Percentiles rank a stretch among this genome's conserved stretches.
Evolutionary conservation across 2,113 vertebrate genomes (phyloP).

Genomic region (Plestiodon gilberti): DNA sequence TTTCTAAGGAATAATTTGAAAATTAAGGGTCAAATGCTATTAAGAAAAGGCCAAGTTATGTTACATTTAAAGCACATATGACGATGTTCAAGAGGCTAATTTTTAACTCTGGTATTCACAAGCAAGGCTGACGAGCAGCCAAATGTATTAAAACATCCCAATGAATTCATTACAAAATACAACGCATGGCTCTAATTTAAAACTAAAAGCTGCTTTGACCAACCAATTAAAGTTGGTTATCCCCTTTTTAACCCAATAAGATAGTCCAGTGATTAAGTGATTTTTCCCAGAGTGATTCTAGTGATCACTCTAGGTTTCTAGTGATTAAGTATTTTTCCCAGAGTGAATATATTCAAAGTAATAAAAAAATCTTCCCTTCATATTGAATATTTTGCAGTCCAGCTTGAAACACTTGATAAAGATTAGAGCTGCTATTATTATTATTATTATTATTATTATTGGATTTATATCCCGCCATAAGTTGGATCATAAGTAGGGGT

Average conservation of each 20-base stretch:
- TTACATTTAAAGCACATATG: neutral
- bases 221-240: conserved; percentile 35
- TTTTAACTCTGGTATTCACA: neutral
- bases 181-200: conserved; percentile 1
- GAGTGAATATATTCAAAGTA: conserved; percentile 32
- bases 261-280: conserved; percentile 37
- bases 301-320: too few relatives aligned
- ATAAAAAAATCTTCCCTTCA: conserved; percentile 28
- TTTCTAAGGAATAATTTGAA: neutral
- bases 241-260: neutral
- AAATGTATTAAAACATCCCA: neutral
- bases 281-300: too few relatives aligned
- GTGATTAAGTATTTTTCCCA: conserved; percentile 21
- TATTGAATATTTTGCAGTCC: conserved; percentile 58
- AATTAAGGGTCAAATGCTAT: neutral
- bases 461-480: too few relatives aligned
- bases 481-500: too few relatives aligned
- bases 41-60: neutral
- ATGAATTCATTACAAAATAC: conserved; percentile 5
- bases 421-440: conserved; percentile 45
- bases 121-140: neutral
- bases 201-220: conserved; percentile 42
- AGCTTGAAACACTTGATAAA: conserved; percentile 63
- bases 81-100: neutral
- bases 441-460: too few relatives aligned